Percentiles rank a stretch among this genome's conserved stretches.
Evolutionary conservation across 2,797 vertebrate species (phyloP).

Genomic region (Schizopygopsis pylzovi): DNA sequence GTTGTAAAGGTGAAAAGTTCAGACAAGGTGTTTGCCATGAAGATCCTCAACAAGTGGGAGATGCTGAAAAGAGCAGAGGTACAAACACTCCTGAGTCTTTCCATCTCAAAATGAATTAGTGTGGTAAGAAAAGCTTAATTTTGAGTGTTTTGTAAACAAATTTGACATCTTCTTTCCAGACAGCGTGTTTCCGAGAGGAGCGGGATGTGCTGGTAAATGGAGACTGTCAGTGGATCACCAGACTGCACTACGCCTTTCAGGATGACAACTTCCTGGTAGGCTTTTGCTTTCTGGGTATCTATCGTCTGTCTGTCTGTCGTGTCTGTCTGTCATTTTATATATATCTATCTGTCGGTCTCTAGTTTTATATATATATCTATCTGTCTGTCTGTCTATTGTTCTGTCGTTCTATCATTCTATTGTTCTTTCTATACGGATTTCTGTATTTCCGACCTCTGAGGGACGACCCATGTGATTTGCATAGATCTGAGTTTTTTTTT

Average conservation of each 20-base stretch:
- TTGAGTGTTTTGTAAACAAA: not conserved
- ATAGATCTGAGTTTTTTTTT: no score
- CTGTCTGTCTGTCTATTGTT: not conserved
- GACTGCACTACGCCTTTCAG: constrained; percentile 97
- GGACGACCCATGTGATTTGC: no score
- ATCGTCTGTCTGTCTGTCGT: not conserved
- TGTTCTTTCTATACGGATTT: not conserved
- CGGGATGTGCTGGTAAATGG: constrained; percentile 96
- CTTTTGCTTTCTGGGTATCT: not conserved
- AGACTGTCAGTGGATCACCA: constrained; percentile 97
- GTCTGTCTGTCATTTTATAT: not conserved
- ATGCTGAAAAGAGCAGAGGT: constrained; percentile 99
- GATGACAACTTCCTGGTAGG: constrained; percentile 97
- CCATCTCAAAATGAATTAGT: not conserved
- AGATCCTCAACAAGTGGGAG: constrained; percentile 99
- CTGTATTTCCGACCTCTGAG: no score
- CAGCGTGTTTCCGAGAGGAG: constrained; percentile 97
- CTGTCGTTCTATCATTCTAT: not conserved
- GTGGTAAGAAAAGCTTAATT: not conserved
- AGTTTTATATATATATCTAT: not conserved
- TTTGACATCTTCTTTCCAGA: constrained; percentile 73
- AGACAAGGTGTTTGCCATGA: constrained; percentile 99
- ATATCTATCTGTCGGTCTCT: not conserved
- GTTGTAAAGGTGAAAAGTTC: constrained; percentile 97
- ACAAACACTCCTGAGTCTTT: not conserved